Evolutionary conservation across 2,797 vertebrate species (phyloP).

Genomic region (Cirrhinus molitorella): DNA sequence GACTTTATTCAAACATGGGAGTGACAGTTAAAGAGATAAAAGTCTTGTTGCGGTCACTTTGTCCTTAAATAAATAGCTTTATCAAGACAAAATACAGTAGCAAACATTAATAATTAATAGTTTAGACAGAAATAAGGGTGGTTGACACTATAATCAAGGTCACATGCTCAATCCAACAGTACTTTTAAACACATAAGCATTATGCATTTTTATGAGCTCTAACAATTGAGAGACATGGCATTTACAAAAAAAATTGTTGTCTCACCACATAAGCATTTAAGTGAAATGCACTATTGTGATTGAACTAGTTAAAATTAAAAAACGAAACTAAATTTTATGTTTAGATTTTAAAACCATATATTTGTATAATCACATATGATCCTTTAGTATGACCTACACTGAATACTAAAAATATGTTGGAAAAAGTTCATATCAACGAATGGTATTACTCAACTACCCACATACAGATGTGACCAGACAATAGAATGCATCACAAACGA

Average conservation of each 20-base stretch:
- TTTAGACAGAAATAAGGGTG: background rate
- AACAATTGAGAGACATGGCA: background rate
- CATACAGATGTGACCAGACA: slow-evolving; percentile 1
- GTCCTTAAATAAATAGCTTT: background rate
- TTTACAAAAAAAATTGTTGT: background rate
- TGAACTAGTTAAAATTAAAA: background rate
- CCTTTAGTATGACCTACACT: background rate
- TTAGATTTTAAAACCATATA: background rate
- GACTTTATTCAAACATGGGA: no score
- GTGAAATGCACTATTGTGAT: background rate
- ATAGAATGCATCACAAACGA: background rate
- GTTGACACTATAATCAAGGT: background rate
- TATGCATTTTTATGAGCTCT: background rate
- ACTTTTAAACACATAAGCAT: background rate
- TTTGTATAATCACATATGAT: background rate
- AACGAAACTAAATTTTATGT: background rate
- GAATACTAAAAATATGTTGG: background rate
- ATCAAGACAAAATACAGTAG: background rate
- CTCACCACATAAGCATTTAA: background rate
- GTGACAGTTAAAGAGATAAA: no score
- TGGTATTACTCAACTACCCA: background rate
- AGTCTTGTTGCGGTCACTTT: no score
- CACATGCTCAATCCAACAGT: background rate
- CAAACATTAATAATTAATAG: background rate
- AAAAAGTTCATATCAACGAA: background rate